phyloP scores from a whole-genome alignment of 1,140 invertebrate genomes.

The Halesus radiatus region DNA sequence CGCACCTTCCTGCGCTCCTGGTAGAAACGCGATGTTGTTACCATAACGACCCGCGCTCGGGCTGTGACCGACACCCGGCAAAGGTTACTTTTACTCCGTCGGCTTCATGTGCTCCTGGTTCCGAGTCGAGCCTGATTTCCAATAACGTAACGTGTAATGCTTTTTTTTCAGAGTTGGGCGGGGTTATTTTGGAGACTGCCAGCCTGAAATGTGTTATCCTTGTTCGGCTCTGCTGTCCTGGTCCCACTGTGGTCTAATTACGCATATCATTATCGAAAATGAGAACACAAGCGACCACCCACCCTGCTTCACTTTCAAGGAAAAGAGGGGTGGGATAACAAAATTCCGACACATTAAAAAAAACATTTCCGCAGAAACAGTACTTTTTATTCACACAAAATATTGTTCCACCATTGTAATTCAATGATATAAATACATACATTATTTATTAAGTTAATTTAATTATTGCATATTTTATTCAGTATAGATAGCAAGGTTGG shows the following conservation, averaged over 20 bases:
- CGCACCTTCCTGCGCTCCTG: slow-evolving; percentile 61
- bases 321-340: no score
- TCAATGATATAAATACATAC: no score
- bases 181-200: slow-evolving; percentile 25
- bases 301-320: no score
- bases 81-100: slow-evolving; percentile 56
- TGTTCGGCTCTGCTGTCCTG: slow-evolving; percentile 63
- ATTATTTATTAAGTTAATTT: no score
- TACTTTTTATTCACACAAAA: no score
- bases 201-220: slow-evolving; percentile 22
- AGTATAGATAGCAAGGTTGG: no score
- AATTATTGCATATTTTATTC: no score
- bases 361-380: no score
- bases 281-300: slow-evolving; percentile 8
- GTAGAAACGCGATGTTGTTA: slow-evolving; percentile 64
- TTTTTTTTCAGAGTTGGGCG: slow-evolving; percentile 39
- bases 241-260: slow-evolving; percentile 69
- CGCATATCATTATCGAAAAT: slow-evolving; percentile 67
- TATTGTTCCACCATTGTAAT: no score
- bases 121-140: slow-evolving; percentile 64
- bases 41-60: slow-evolving; percentile 64
- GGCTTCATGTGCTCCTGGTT: slow-evolving; percentile 61
- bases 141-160: slow-evolving; percentile 62
- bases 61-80: slow-evolving; percentile 44
- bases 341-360: no score